Percentiles rank a stretch among this genome's conserved stretches.
These are phyloP conservation scores for Drosophila albomicans DNA, from an alignment of 1,140 invertebrate genomes.

Conservation along the genomic window DNA sequence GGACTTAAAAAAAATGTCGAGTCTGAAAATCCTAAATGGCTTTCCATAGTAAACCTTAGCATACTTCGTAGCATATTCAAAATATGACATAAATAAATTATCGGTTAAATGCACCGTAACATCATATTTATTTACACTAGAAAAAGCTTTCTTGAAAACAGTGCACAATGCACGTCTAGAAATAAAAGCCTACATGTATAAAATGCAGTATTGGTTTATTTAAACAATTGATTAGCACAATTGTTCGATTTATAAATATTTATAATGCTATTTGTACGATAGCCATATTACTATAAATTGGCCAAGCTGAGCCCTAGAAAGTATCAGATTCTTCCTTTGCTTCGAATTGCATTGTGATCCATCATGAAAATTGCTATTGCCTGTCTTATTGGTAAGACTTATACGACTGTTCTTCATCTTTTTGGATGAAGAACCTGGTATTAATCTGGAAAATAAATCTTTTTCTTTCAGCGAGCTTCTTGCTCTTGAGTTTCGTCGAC, in stretches of 20 bases:
- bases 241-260: neutral
- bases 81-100: too few relatives aligned
- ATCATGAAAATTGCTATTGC: conserved; percentile 24
- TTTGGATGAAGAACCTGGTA: neutral
- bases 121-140: too few relatives aligned
- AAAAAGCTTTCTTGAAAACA: too few relatives aligned
- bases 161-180: neutral
- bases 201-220: neutral
- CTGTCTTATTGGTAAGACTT: conserved; percentile 31
- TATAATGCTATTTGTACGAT: neutral
- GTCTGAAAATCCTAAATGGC: too few relatives aligned
- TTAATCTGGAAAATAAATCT: neutral
- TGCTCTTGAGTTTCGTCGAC: conserved; percentile 15
- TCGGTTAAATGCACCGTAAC: too few relatives aligned
- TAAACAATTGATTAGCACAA: neutral
- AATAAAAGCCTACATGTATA: neutral
- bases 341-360: conserved; percentile 8
- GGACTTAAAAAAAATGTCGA: too few relatives aligned
- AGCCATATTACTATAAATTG: conserved; percentile 2
- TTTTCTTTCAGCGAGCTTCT: conserved; percentile 9
- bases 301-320: neutral
- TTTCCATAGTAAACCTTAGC: too few relatives aligned
- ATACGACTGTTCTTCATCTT: too few relatives aligned
- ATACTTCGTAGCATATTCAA: too few relatives aligned
- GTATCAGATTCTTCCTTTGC: conserved; percentile 8